Evolutionary conservation across 1,140 invertebrate species (phyloP).

Genomic region (Tribolium castaneum): DNA sequence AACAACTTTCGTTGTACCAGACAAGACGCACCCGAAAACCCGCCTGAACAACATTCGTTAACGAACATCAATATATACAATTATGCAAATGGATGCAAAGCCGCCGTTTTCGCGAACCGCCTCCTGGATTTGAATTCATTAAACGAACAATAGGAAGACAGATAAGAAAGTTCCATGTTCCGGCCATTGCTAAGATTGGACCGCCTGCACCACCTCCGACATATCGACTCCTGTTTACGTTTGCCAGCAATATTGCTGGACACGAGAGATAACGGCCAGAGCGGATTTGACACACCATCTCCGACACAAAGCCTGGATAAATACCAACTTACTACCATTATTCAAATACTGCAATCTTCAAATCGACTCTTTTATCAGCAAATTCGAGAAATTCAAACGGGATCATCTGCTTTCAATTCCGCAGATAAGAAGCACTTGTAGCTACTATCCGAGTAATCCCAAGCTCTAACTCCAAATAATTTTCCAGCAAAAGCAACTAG

Average conservation of each 20-base stretch:
- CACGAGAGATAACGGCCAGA: constrained; percentile 48
- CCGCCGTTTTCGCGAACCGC: constrained; percentile 60
- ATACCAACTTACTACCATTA: neutral
- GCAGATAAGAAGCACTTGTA: too few relatives aligned
- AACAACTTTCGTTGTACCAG: constrained; percentile 7
- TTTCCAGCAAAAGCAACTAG: too few relatives aligned
- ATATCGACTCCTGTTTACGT: constrained; percentile 48
- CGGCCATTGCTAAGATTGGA: constrained; percentile 40
- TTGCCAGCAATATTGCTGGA: constrained; percentile 49
- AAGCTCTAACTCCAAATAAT: too few relatives aligned
- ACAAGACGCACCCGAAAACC: constrained; percentile 42
- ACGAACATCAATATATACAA: constrained; percentile 65
- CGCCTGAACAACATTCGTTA: constrained; percentile 61
- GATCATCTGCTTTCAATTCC: too few relatives aligned
- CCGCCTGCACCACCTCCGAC: constrained; percentile 1
- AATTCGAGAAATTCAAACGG: too few relatives aligned
- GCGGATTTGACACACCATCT: neutral
- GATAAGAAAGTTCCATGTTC: constrained; percentile 60
- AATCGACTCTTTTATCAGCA: too few relatives aligned
- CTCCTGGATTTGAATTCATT: constrained; percentile 64
- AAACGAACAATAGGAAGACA: constrained; percentile 62
- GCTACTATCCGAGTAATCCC: too few relatives aligned
- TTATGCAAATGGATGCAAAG: constrained; percentile 64
- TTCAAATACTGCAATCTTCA: neutral
- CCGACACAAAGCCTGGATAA: neutral